Conservation (phyloP, 1,140 invertebrate genomes). For the Drosophila eugracilis region DNA sequence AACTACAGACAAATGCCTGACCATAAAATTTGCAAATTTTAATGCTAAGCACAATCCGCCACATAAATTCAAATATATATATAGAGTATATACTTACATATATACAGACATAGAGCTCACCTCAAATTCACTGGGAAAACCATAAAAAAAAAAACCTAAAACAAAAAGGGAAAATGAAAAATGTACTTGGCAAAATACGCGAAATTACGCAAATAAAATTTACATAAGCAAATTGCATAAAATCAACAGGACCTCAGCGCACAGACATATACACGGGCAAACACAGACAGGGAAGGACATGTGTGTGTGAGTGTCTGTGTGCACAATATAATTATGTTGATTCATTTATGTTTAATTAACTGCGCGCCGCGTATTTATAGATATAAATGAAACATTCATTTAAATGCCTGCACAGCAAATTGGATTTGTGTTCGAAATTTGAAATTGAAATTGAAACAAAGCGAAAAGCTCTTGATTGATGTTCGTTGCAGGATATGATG, state of each 20-base stretch:
- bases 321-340: conserved; percentile 58
- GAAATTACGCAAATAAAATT: conserved; percentile 56
- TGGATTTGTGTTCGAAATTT: conserved; percentile 21
- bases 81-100: not conserved
- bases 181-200: conserved; percentile 39
- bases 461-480: conserved; percentile 33
- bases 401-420: conserved; percentile 9
- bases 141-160: not conserved
- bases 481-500: conserved; percentile 4
- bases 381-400: conserved; percentile 35
- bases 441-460: conserved; percentile 13
- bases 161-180: conserved; percentile 19
- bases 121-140: conserved; percentile 11
- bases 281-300: not conserved
- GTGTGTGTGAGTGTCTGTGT: conserved; percentile 9
- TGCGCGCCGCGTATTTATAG: conserved; percentile 44
- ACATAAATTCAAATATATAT: conserved; percentile 16
- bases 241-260: conserved; percentile 33
- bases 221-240: conserved; percentile 57
- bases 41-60: conserved; percentile 16
- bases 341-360: conserved; percentile 58
- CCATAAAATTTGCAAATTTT: conserved; percentile 12
- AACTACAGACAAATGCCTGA: conserved; percentile 6
- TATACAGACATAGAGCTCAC: conserved; percentile 3
- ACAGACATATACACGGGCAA: no score